Conservation (phyloP, 2,113 vertebrate species). For the Colistium nudipinnis region DNA sequence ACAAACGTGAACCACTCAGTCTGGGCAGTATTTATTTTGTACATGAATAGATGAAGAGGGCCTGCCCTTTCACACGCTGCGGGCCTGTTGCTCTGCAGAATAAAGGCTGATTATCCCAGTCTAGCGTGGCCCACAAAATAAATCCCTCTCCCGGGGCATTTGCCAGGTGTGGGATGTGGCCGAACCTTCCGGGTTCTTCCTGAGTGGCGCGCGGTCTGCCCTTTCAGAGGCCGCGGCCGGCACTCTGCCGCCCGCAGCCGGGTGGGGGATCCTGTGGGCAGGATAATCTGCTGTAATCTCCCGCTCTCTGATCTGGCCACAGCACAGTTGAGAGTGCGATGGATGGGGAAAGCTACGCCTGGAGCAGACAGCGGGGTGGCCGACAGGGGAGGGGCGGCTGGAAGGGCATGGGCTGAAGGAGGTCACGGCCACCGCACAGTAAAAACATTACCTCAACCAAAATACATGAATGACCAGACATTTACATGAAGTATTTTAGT, state of each 20-base stretch:
- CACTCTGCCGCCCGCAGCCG: constrained; percentile 35
- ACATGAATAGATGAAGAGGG: constrained; percentile 59
- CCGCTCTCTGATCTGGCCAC: constrained; percentile 66
- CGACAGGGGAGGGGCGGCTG: not conserved
- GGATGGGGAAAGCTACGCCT: constrained; percentile 29
- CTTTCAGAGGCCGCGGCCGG: constrained; percentile 41
- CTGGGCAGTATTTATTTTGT: constrained; percentile 40
- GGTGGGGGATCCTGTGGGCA: constrained; percentile 56
- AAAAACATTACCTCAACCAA: not conserved
- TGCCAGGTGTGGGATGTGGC: constrained; percentile 61
- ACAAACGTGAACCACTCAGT: constrained; percentile 29
- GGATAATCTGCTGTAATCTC: constrained; percentile 81
- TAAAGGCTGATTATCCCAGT: constrained; percentile 55
- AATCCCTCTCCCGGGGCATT: constrained; percentile 56
- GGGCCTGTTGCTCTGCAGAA: constrained; percentile 45
- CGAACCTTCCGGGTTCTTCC: constrained; percentile 48
- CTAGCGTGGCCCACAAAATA: constrained; percentile 51
- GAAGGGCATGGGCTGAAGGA: not conserved
- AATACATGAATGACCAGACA: not conserved
- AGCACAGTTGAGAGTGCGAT: constrained; percentile 31
- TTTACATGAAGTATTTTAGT: not conserved
- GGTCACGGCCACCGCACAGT: constrained; percentile 3
- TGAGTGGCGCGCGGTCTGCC: constrained; percentile 59
- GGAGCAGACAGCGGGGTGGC: not conserved
- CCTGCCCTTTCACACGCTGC: constrained; percentile 25